Evolutionary conservation across 2,113 vertebrate genomes (phyloP).

Genomic region (Dermatemys mawii): DNA sequence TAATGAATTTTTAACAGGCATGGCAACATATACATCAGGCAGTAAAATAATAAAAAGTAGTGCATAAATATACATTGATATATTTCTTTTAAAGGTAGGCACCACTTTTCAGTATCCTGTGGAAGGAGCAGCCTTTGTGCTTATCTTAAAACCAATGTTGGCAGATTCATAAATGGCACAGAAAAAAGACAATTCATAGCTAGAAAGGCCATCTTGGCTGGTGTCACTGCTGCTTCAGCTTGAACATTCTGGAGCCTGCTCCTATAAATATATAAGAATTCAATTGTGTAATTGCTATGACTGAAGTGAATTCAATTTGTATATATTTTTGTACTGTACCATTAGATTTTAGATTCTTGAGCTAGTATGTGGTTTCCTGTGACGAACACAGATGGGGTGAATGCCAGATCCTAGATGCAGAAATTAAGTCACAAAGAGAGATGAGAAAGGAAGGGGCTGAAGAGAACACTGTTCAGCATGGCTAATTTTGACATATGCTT

Average conservation of each 20-base stretch:
- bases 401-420: conserved; percentile 23
- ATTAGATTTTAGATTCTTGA: conserved; percentile 30
- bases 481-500: conserved; percentile 22
- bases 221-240: conserved; percentile 34
- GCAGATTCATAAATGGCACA: neutral
- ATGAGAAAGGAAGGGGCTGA: neutral
- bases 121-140: neutral
- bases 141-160: neutral
- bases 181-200: neutral
- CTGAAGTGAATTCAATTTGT: conserved; percentile 58
- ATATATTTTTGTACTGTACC: conserved; percentile 50
- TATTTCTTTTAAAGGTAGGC: neutral
- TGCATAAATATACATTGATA: neutral
- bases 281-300: conserved; percentile 55
- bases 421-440: conserved; percentile 42
- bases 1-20: neutral
- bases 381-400: neutral
- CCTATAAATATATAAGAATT: conserved; percentile 63
- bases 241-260: conserved; percentile 55
- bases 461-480: neutral
- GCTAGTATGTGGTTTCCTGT: conserved; percentile 12
- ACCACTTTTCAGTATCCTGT: neutral
- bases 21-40: neutral
- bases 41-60: neutral
- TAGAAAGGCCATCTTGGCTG: conserved; percentile 24